phyloP scores from a whole-genome alignment of 2,113 vertebrate species.

The Patagioenas fasciata region DNA sequence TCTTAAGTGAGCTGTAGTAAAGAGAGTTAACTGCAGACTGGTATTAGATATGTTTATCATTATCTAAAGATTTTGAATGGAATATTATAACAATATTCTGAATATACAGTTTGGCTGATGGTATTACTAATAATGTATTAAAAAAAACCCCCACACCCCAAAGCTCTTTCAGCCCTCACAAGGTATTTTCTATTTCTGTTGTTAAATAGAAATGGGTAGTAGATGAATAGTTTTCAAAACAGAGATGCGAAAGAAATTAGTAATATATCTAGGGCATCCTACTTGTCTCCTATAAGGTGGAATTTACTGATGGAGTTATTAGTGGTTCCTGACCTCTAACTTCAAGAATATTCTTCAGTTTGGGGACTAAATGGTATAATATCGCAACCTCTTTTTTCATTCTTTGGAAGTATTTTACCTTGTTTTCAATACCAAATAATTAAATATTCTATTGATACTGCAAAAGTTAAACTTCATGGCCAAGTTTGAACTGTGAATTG shows the following conservation, averaged over 20 bases:
- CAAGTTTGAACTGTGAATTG: background rate
- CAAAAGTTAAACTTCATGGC: background rate
- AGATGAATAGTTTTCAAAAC: background rate
- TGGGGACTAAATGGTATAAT: background rate
- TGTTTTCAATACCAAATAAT: background rate
- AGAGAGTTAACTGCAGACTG: background rate
- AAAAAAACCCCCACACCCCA: background rate
- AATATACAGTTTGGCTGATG: background rate
- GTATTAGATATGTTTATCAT: background rate
- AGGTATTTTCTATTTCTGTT: background rate
- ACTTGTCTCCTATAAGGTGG: background rate
- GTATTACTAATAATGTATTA: background rate
- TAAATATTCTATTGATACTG: background rate
- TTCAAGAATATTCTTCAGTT: background rate
- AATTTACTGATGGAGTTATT: background rate
- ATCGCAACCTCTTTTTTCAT: background rate
- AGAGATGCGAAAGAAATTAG: background rate
- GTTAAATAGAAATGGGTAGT: background rate
- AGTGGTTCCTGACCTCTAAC: background rate
- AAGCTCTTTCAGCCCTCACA: background rate
- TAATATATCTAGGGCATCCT: background rate
- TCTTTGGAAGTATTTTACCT: background rate
- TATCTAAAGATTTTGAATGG: background rate
- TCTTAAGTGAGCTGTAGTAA: conserved; percentile 27
- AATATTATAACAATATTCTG: background rate